Conservation (phyloP, 64 coral and sea anemone genomes). For the Acropora tenuis region DNA sequence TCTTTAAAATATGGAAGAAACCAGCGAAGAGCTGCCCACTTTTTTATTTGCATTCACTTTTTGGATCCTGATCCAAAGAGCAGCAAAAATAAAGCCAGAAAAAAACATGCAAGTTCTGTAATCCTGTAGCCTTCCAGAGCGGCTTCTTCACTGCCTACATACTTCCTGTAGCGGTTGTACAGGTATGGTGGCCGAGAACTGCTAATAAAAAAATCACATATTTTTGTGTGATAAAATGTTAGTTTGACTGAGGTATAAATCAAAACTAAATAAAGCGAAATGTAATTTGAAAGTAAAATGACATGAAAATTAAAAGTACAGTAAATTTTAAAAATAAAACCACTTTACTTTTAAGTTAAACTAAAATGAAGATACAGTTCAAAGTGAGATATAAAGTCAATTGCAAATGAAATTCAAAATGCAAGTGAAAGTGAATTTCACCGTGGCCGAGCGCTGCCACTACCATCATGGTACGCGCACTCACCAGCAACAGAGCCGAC, state of each 20-base stretch:
- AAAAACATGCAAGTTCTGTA: too few species aligned
- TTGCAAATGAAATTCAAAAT: background rate
- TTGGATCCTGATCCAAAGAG: too few species aligned
- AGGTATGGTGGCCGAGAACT: background rate
- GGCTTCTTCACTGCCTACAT: too few species aligned
- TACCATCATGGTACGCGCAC: slow-evolving; percentile 28
- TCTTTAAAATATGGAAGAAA: too few species aligned
- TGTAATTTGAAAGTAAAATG: background rate
- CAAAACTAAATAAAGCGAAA: background rate
- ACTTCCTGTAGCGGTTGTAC: too few species aligned
- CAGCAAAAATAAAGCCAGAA: too few species aligned
- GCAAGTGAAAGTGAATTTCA: slow-evolving; percentile 26
- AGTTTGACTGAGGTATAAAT: background rate
- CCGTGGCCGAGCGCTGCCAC: slow-evolving; percentile 52
- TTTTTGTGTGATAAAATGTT: background rate
- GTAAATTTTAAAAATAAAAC: background rate
- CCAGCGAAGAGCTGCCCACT: too few species aligned
- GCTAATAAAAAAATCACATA: background rate
- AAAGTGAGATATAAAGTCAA: background rate
- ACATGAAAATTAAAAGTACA: background rate
- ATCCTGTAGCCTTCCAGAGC: too few species aligned
- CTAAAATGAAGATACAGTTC: background rate
- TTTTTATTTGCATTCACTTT: too few species aligned
- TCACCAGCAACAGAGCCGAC: background rate
- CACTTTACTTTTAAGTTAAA: background rate